Evolutionary conservation across 37 sponge, comb jelly and placozoan genomes (phyloP), one percentile per base, ranked within the genome.

Genomic region (Amphimedon queenslandica): DNA sequence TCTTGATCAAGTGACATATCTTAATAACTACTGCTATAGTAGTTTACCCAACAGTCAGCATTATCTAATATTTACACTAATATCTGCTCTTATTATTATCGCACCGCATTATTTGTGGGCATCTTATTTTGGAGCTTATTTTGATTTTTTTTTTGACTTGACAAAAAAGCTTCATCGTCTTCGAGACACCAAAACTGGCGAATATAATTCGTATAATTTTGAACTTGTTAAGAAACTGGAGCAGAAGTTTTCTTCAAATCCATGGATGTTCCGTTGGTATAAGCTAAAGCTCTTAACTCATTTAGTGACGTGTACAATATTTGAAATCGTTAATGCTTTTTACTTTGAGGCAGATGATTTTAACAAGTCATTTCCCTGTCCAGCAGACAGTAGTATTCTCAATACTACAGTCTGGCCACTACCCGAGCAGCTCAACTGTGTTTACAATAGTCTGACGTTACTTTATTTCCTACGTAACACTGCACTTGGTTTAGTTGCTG

Each of bases 31-130:
- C 34, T 83, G 84, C 53, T 63, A 64, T 23, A 27, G 43, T 31
- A 71, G 67, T 33, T 72, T 83, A 47, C 38, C 84, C 21, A 28
- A 42, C 32, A 58, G 29, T 13, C 71, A 75, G 36, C 70, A 83
- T 29, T 76, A 70, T 66, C 38, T 70, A 2, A 34, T 83, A 13
- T 76, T 76, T n/a, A n/a, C n/a, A n/a, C n/a, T n/a, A n/a, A 53
- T 83, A 2, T 77, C 76, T 21, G 84, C 71, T 18, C 57, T 77
- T 43, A 16, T 83, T 2, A 25, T 83, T 2, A 37, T 70, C 24
- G 84, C 77, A 4, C 84, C 84, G 21, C 84, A 83, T 24, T 76
- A 63, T 63, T 55, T 83, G 30, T 83, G 84, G 84, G 41, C 43
- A 35, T 29, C 66, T 5, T 29, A 70, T 4, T 83, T 71, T 71